These are phyloP conservation scores for Torymus auratus DNA, from an alignment of 2,888 invertebrate species.

Conservation along the genomic window DNA sequence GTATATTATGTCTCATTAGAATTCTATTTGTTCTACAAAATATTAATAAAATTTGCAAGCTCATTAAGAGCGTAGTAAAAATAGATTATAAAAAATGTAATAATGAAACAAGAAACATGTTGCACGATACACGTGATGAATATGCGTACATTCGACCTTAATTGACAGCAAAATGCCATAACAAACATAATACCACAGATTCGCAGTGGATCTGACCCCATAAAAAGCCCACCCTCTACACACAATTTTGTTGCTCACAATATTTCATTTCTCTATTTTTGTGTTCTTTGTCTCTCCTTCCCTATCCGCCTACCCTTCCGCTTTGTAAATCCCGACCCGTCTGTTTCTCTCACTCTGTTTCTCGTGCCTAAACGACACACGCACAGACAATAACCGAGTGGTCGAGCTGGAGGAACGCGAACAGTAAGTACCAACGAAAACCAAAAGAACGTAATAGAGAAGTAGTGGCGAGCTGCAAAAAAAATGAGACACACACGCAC, in stretches of 20 bases:
- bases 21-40: too few relatives aligned
- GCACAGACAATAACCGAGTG: conserved; percentile 87
- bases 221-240: conserved; percentile 68
- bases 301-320: conserved; percentile 69
- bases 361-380: conserved; percentile 70
- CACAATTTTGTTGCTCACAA: conserved; percentile 73
- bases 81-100: too few relatives aligned
- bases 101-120: too few relatives aligned
- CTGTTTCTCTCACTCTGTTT: too few relatives aligned
- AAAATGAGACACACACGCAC: not conserved
- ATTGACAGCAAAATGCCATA: not conserved
- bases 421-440: conserved; percentile 83
- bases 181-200: conserved; percentile 19
- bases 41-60: too few relatives aligned
- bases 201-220: conserved; percentile 43
- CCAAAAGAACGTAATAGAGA: not conserved
- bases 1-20: too few relatives aligned
- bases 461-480: not conserved
- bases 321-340: conserved; percentile 77
- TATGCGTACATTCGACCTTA: not conserved
- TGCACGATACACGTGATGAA: not conserved
- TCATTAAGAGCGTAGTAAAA: too few relatives aligned
- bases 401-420: conserved; percentile 88
- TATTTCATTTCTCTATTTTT: conserved; percentile 73
- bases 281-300: conserved; percentile 28